phyloP scores from a whole-genome alignment of 2,888 invertebrate species.

The Acheta domesticus region DNA sequence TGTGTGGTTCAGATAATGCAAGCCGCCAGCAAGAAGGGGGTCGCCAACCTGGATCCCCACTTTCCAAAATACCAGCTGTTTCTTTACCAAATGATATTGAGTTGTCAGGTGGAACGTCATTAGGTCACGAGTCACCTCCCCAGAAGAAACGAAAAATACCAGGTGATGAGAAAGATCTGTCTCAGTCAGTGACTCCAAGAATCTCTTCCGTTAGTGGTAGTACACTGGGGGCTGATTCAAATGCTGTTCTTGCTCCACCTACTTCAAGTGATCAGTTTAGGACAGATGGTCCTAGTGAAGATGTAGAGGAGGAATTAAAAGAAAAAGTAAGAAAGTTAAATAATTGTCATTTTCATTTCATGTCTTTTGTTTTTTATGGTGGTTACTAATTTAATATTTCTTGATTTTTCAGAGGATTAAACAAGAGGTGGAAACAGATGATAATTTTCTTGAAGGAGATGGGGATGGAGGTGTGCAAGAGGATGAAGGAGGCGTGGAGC shows the following conservation, averaged over 20 bases:
- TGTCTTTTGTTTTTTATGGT: not conserved
- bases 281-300: not conserved
- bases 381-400: not conserved
- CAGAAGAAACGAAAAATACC: constrained; percentile 24
- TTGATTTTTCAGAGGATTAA: constrained; percentile 22
- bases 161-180: constrained; percentile 23
- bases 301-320: not conserved
- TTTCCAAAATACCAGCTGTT: constrained; percentile 20
- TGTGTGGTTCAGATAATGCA: constrained; percentile 32
- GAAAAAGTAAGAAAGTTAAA: not conserved
- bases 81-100: constrained; percentile 29
- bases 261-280: not conserved
- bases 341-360: not conserved
- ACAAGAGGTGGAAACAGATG: constrained; percentile 29
- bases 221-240: not conserved
- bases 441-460: constrained; percentile 27
- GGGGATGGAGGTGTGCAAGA: constrained; percentile 23
- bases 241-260: not conserved
- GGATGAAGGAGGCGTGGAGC: constrained; percentile 25
- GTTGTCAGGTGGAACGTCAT: constrained; percentile 22
- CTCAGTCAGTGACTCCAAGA: not conserved
- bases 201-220: not conserved
- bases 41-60: not conserved
- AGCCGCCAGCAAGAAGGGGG: not conserved
- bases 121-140: constrained; percentile 23